A percentile compares a stretch with the other conserved stretches of the same genome.
phyloP scores from a whole-genome alignment of 2,888 invertebrate genomes.

The Leptodirus hochenwartii region DNA sequence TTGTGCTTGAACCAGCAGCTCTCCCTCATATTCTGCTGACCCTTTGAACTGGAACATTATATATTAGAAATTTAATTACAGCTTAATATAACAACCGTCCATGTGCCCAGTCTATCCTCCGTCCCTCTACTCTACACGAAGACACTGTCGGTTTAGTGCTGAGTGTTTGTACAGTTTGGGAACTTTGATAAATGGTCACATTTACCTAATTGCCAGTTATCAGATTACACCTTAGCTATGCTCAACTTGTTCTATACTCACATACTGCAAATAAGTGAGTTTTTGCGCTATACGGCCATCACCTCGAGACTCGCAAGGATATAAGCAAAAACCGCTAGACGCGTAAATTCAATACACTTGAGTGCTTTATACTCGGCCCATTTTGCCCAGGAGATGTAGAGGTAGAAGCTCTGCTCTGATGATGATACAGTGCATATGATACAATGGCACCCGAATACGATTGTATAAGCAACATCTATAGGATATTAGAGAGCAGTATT shows the following conservation, averaged over 20 bases:
- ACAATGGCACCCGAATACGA: conserved; percentile 12
- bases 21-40: conserved; percentile 23
- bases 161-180: conserved; percentile 19
- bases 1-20: conserved; percentile 2
- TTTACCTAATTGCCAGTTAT: conserved; percentile 29
- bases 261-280: conserved; percentile 10
- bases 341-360: conserved; percentile 29
- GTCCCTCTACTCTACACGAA: too few species aligned
- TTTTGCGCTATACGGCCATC: conserved; percentile 11
- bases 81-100: too few species aligned
- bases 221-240: conserved; percentile 23
- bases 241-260: background rate
- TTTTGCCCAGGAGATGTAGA: too few species aligned
- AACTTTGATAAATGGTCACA: conserved; percentile 27
- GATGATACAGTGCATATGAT: too few species aligned
- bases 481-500: too few species aligned
- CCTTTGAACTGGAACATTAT: conserved; percentile 24
- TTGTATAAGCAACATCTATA: conserved; percentile 15
- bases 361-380: too few species aligned
- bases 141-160: too few species aligned
- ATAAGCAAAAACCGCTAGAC: conserved; percentile 21
- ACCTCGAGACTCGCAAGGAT: conserved; percentile 6
- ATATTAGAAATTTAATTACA: conserved; percentile 27
- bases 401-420: too few species aligned
- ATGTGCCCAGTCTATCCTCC: too few species aligned